Evolutionary conservation across 1,140 invertebrate genomes (phyloP).

Genomic region (Dinothrombium tinctorium): DNA sequence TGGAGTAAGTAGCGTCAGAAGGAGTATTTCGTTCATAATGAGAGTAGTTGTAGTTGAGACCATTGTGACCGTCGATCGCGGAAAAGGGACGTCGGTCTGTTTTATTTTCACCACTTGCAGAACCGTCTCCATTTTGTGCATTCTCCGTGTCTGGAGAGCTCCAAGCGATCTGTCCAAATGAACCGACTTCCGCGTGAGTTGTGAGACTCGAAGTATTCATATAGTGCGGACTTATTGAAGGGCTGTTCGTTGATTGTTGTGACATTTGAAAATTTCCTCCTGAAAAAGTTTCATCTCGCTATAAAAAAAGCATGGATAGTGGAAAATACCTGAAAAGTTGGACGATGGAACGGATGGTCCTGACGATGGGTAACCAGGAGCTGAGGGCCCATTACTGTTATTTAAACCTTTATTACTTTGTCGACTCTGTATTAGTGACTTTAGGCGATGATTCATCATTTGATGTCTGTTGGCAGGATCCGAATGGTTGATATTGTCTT

Average conservation of each 20-base stretch:
- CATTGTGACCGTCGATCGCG: background rate
- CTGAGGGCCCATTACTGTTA: background rate
- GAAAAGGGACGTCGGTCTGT: background rate
- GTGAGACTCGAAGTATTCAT: too few relatives aligned
- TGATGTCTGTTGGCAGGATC: conserved; percentile 13
- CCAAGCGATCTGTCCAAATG: too few relatives aligned
- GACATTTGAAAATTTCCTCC: too few relatives aligned
- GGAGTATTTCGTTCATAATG: conserved; percentile 2
- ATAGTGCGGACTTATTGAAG: too few relatives aligned
- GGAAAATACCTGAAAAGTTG: conserved; percentile 1
- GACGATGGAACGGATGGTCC: background rate
- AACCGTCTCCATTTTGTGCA: background rate
- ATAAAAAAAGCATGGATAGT: too few relatives aligned
- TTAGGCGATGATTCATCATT: conserved; percentile 16
- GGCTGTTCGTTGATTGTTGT: too few relatives aligned
- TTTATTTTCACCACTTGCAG: background rate
- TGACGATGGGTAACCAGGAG: background rate
- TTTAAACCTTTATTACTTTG: conserved; percentile 15
- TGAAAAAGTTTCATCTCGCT: too few relatives aligned
- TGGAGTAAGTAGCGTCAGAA: background rate
- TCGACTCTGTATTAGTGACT: conserved; percentile 16
- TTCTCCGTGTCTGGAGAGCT: too few relatives aligned
- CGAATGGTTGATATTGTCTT: background rate
- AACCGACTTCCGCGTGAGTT: too few relatives aligned
- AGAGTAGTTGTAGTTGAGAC: background rate